Evolutionary conservation across 2,888 invertebrate genomes (phyloP).

Genomic region (Pyrgus malvae): DNA sequence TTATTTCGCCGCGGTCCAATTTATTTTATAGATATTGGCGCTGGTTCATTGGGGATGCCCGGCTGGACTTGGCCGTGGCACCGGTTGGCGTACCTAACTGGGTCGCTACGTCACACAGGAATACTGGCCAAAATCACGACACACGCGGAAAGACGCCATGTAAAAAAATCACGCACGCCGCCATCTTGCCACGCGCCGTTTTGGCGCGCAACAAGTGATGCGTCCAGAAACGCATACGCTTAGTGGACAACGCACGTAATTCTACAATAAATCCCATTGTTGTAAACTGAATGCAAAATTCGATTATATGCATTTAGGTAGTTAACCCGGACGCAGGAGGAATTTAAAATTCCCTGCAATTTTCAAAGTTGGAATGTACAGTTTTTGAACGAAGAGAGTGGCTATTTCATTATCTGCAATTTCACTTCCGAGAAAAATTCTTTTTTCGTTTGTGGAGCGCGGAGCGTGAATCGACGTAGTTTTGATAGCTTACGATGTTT

Average conservation of each 20-base stretch:
- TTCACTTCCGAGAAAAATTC: constrained; percentile 11
- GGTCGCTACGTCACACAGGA: constrained; percentile 76
- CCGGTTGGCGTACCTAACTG: constrained; percentile 78
- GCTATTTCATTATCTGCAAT: constrained; percentile 23
- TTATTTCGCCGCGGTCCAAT: constrained; percentile 68
- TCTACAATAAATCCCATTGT: constrained; percentile 76
- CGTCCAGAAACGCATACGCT: constrained; percentile 53
- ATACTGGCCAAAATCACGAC: constrained; percentile 76
- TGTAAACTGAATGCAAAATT: constrained; percentile 69
- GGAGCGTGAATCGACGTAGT: constrained; percentile 22
- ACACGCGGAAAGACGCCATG: constrained; percentile 71
- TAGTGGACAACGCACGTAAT: constrained; percentile 67
- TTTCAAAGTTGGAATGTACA: constrained; percentile 38
- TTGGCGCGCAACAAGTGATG: constrained; percentile 49
- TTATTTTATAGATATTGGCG: constrained; percentile 82
- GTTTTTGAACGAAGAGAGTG: constrained; percentile 34
- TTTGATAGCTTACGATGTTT: constrained; percentile 41
- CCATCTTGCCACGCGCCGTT: constrained; percentile 70
- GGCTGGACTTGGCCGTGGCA: constrained; percentile 79
- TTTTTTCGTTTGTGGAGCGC: constrained; percentile 17
- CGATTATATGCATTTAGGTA: constrained; percentile 74
- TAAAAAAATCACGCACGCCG: constrained; percentile 57
- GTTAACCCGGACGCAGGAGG: constrained; percentile 60
- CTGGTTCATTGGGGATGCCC: constrained; percentile 79
- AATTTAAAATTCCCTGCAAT: constrained; percentile 55